phyloP scores from a whole-genome alignment of 2,113 vertebrate genomes.

The Podarcis raffonei region DNA sequence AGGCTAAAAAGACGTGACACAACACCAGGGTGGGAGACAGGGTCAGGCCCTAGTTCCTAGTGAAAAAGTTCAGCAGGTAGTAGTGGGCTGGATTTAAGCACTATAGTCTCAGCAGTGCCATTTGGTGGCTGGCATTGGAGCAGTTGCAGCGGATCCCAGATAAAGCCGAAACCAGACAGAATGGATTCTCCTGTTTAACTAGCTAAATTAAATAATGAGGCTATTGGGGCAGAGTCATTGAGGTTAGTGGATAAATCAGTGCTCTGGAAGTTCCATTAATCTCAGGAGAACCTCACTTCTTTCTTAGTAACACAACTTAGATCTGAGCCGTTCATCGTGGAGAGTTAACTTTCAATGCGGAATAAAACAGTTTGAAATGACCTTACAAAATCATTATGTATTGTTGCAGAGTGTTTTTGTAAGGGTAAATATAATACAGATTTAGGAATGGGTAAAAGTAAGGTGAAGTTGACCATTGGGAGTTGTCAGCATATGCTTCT shows the following conservation, averaged over 20 bases:
- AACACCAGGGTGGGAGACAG: no score
- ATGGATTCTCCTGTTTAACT: no score
- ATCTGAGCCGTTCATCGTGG: accelerated
- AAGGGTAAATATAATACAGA: background rate
- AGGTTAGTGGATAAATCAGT: background rate
- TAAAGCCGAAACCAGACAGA: no score
- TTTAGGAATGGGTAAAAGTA: background rate
- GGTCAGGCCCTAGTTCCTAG: no score
- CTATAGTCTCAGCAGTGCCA: no score
- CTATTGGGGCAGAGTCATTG: background rate
- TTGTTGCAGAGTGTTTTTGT: background rate
- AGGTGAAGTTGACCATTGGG: background rate
- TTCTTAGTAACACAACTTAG: accelerated
- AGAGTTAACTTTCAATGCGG: background rate
- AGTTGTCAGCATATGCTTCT: background rate
- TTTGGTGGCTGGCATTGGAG: no score
- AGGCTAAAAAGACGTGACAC: no score
- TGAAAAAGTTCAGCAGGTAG: no score
- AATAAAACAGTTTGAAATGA: background rate
- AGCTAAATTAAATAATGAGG: no score
- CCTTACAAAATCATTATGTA: background rate
- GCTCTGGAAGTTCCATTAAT: background rate
- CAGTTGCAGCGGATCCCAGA: no score
- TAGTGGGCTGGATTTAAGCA: no score
- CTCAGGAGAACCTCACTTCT: background rate